Evolutionary conservation across 2,113 vertebrate genomes (phyloP).

Genomic region (Peucedramus taeniatus): DNA sequence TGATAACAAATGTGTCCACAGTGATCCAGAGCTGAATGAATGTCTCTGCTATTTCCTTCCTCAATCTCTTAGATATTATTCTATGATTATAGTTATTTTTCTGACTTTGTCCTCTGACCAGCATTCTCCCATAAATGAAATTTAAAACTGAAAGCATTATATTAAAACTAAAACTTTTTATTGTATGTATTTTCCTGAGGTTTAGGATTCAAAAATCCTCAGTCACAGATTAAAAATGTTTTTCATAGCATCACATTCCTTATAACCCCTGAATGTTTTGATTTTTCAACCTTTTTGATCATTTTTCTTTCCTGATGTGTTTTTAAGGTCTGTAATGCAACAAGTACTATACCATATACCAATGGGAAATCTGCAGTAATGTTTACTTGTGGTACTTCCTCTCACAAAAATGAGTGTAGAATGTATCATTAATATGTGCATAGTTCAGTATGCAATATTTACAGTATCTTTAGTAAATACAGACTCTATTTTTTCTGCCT

Average conservation of each 20-base stretch:
- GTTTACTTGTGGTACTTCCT: not conserved
- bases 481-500: not conserved
- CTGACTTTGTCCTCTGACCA: not conserved
- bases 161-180: not conserved
- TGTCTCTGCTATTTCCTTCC: conserved; percentile 36
- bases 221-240: not conserved
- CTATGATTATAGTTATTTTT: not conserved
- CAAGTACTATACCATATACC: not conserved
- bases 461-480: not conserved
- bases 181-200: not conserved
- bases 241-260: not conserved
- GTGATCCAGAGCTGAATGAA: conserved; percentile 11
- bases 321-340: not conserved
- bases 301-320: not conserved
- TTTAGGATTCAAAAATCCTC: not conserved
- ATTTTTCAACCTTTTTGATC: not conserved
- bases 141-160: conserved; percentile 1
- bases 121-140: not conserved
- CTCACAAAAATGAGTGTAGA: not conserved
- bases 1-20: conserved; percentile 54
- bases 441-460: not conserved
- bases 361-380: not conserved
- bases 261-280: not conserved
- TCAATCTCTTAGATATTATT: not conserved
- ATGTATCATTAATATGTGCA: not conserved